Base-by-base conservation (phyloP, 2,797 vertebrate species). In the Semaprochilodus insignis region DNA sequence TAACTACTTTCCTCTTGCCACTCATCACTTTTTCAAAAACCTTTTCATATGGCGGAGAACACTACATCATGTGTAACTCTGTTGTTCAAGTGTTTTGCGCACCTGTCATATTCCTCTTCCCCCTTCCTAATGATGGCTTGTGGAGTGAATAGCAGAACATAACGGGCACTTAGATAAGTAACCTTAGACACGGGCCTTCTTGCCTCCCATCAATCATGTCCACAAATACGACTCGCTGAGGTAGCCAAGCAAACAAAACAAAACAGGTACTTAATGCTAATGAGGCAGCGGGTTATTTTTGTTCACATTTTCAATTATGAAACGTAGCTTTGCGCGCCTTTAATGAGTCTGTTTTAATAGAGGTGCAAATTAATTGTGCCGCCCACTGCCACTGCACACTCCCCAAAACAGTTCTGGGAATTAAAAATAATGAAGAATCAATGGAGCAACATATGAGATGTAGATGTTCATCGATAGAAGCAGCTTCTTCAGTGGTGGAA, bases 371-470 rank as follows among this genome's bases (percentile, higher is more conserved):
- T 91, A 93, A 94, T 92, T 90, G 88, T 83, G 87, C 90, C 90
- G 63, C 34, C 87, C 85, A 88, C 89, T 78, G 51, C 85, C 80
- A 80, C 81, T 81, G 80, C 85, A 83, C 82, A 74, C 79, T 88
- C 82, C 73, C 17, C 54, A 31, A 87, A 92, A 91, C 71, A 78
- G 85, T 89, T 87, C 55, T 36, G 88, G 90, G 92, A 93, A 91
- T 89, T 90, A 87, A 87, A 80, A 92, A 93, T 92, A 92, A 95
- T 90, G 90, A 91, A 92, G 88, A 94, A 93, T 93, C 94, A 94
- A 93, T 93, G 91, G 88, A 92, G 93, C 93, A 93, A 92, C 92
- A 93, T 93, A 94, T 94, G 93, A 91, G 90, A 89, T 91, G 86
- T 88, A 91, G 90, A 93, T 91, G 90, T 92, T 92, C 89, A 90